These are phyloP conservation scores for Oncorhynchus mykiss DNA, from an alignment of 2,113 vertebrate genomes.

Conservation along the genomic window DNA sequence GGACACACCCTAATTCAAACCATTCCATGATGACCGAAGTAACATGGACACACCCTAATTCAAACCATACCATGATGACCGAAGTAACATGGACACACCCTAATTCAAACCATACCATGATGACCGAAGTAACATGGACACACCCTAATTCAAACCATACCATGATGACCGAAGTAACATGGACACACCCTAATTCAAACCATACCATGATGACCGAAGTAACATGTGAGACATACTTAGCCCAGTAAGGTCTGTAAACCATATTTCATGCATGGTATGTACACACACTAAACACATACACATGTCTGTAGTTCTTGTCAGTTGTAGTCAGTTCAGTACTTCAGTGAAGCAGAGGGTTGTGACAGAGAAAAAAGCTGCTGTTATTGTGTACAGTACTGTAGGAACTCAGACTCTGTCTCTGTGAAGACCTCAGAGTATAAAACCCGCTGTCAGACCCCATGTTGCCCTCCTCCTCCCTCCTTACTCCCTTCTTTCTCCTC, in stretches of 20 bases:
- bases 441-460: constrained; percentile 15
- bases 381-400: constrained; percentile 20
- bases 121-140: neutral
- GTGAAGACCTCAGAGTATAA: constrained; percentile 42
- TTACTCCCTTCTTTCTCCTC: constrained; percentile 10
- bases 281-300: constrained; percentile 26
- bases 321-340: constrained; percentile 22
- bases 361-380: constrained; percentile 29
- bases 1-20: neutral
- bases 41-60: neutral
- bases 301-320: constrained; percentile 12
- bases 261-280: constrained; percentile 44
- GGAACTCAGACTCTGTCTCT: constrained; percentile 19
- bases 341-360: constrained; percentile 28
- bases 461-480: neutral
- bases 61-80: neutral
- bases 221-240: neutral
- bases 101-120: neutral
- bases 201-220: neutral
- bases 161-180: neutral
- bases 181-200: no score
- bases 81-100: neutral
- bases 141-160: neutral
- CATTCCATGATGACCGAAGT: neutral
- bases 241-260: constrained; percentile 23